Evolutionary conservation across 2,888 invertebrate species (phyloP).

Genomic region (Rutpela maculata): DNA sequence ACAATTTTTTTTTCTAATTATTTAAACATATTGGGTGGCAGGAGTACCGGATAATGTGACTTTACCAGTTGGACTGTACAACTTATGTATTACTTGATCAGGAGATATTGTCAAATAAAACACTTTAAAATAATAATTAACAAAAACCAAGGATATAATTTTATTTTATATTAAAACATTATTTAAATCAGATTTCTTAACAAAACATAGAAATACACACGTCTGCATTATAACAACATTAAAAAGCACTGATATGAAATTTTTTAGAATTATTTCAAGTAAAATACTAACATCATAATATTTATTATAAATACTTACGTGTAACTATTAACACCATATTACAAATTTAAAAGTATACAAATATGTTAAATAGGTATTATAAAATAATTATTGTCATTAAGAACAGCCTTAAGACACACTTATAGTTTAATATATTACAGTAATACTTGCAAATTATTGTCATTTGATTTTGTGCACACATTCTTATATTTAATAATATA

Average conservation of each 20-base stretch:
- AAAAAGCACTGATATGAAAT: constrained; percentile 36
- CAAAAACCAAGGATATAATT: constrained; percentile 22
- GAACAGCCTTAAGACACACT: constrained; percentile 61
- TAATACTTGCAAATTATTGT: constrained; percentile 62
- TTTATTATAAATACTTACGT: constrained; percentile 32
- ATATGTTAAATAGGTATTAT: constrained; percentile 41
- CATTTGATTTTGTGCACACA: constrained; percentile 63
- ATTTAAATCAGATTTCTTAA: constrained; percentile 9
- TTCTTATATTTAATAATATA: constrained; percentile 35
- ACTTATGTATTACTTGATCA: no score
- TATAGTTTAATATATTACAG: constrained; percentile 52
- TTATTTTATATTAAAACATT: constrained; percentile 22
- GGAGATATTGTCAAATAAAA: no score
- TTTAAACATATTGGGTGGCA: no score
- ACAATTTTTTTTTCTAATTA: no score
- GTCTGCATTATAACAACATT: constrained; percentile 34
- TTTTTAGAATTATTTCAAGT: constrained; percentile 35
- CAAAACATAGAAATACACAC: constrained; percentile 26
- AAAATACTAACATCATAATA: constrained; percentile 36
- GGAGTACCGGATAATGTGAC: no score
- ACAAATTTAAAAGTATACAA: constrained; percentile 42
- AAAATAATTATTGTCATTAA: constrained; percentile 60
- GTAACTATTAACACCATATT: constrained; percentile 41
- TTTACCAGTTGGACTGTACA: no score
- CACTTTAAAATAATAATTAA: constrained; percentile 17